A percentile compares a stretch with the other conserved stretches of the same genome.
phyloP scores from a whole-genome alignment of 64 coral and sea anemone species.

The Catalaphyllia jardinei region DNA sequence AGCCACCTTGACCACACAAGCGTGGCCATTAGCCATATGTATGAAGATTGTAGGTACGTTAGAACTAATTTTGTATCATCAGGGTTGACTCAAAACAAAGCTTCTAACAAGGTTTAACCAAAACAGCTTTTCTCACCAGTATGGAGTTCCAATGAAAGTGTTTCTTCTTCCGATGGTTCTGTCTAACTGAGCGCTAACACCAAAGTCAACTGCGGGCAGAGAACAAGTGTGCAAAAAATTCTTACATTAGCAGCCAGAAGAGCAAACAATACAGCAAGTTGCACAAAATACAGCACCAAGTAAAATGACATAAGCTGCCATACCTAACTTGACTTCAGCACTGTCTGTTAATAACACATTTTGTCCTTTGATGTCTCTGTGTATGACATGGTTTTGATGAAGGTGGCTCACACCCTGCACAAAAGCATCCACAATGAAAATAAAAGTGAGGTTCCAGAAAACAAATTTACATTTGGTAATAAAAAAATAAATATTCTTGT shows the following conservation, averaged over 20 bases:
- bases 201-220: slow-evolving; percentile 90
- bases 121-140: slow-evolving; percentile 62
- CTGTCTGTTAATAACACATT: slow-evolving; percentile 97
- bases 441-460: not conserved
- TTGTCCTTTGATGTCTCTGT: slow-evolving; percentile 99
- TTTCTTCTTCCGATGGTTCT: slow-evolving; percentile 99
- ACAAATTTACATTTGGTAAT: not conserved
- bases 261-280: too few species aligned
- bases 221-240: not conserved
- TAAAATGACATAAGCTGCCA: not conserved
- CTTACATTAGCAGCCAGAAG: not conserved
- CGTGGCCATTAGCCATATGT: too few species aligned
- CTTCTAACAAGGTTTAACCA: too few species aligned
- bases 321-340: slow-evolving; percentile 98
- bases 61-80: too few species aligned
- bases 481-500: not conserved
- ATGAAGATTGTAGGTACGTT: too few species aligned
- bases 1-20: too few species aligned
- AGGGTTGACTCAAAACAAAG: not conserved
- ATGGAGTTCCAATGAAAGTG: slow-evolving; percentile 98
- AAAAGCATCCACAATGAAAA: not conserved
- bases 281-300: too few species aligned
- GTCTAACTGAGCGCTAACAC: slow-evolving; percentile 97
- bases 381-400: slow-evolving; percentile 95
- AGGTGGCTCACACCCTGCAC: slow-evolving; percentile 94